phyloP scores from a whole-genome alignment of 53 echinoderm and acorn worm species.

The Holothuria leucospilota region DNA sequence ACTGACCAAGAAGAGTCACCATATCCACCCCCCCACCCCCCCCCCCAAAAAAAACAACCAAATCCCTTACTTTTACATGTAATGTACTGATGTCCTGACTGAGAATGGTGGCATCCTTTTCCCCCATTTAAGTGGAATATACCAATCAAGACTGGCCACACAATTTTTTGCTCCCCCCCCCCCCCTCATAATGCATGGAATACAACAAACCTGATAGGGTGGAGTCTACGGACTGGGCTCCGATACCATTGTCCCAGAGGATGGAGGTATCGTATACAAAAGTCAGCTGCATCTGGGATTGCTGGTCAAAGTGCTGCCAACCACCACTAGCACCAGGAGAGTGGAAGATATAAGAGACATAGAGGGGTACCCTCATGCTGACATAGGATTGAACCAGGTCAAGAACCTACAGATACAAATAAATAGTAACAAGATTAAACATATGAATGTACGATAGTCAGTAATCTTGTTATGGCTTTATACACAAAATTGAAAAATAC shows the following conservation, averaged over 20 bases:
- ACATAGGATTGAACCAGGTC: constrained; percentile 98
- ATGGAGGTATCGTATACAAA: constrained; percentile 98
- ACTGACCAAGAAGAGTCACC: too few relatives aligned
- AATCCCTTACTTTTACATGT: too few relatives aligned
- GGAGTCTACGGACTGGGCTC: constrained; percentile 74
- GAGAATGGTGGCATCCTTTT: too few relatives aligned
- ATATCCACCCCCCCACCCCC: too few relatives aligned
- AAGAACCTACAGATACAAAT: constrained; percentile 67
- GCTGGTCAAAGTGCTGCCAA: constrained; percentile 99
- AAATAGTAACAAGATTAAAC: neutral
- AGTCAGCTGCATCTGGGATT: constrained; percentile 93
- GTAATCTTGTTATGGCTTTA: too few relatives aligned
- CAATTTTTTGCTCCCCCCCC: neutral
- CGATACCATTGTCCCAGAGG: constrained; percentile 98
- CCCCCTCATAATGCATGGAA: neutral
- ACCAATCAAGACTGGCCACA: neutral
- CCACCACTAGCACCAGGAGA: constrained; percentile 94
- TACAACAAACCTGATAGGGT: constrained; percentile 69
- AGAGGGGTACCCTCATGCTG: constrained; percentile 87
- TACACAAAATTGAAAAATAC: too few relatives aligned
- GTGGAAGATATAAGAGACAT: constrained; percentile 97
- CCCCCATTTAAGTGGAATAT: too few relatives aligned
- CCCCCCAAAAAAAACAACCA: too few relatives aligned
- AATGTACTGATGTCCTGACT: too few relatives aligned
- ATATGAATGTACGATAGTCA: too few relatives aligned